A percentile compares a stretch with the other conserved stretches of the same genome.
Conservation (phyloP, 2,113 vertebrate genomes). For the Polypterus bichir region DNA sequence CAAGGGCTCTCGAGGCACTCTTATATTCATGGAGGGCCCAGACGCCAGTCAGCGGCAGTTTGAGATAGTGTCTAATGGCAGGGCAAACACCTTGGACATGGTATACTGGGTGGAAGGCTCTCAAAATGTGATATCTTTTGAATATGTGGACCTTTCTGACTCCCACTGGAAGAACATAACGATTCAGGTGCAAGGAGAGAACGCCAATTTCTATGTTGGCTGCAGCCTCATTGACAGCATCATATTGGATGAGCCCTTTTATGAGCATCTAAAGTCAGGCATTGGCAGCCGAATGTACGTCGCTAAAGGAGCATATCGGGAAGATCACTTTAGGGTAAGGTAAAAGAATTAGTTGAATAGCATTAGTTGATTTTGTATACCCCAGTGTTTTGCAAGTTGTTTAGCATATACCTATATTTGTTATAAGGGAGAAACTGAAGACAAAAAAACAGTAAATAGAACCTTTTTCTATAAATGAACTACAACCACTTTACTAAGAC, state of each 20-base stretch:
- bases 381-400: too few species aligned
- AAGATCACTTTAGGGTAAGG: conserved; percentile 87
- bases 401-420: too few species aligned
- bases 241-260: conserved; percentile 84
- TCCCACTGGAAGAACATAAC: conserved; percentile 92
- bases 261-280: conserved; percentile 65
- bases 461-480: too few species aligned
- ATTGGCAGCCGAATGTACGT: conserved; percentile 70
- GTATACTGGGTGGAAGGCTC: conserved; percentile 72
- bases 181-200: conserved; percentile 74
- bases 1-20: conserved; percentile 67
- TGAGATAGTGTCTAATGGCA: conserved; percentile 83
- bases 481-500: too few species aligned
- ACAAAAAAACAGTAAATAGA: too few species aligned
- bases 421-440: too few species aligned
- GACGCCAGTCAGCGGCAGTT: conserved; percentile 64
- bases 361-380: too few species aligned
- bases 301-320: conserved; percentile 67
- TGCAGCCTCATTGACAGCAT: conserved; percentile 85
- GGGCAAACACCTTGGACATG: conserved; percentile 81
- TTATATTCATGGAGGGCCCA: conserved; percentile 67
- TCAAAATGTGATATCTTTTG: conserved; percentile 70
- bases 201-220: conserved; percentile 76
- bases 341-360: neutral
- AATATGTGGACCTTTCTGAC: conserved; percentile 86